Evolutionary conservation across 2,113 vertebrate genomes (phyloP).

Genomic region (human): GRCh38 chr18:56376501-56377000

Average conservation of each 20-base stretch:
- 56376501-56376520: background rate
- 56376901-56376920: background rate
- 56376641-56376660: background rate
- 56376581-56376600: background rate
- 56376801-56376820: too few species aligned
- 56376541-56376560: background rate
- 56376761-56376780: fast-evolving
- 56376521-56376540: background rate
- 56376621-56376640: background rate
- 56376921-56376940: background rate
- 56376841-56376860: background rate
- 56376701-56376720: background rate
- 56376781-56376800: too few species aligned
- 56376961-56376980: slow-evolving; percentile 28
- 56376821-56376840: background rate
- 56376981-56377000: slow-evolving; percentile 37
- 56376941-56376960: background rate
- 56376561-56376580: background rate
- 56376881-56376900: background rate
- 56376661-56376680: background rate
- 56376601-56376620: background rate
- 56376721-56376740: background rate
- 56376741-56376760: background rate
- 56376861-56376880: background rate
- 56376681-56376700: background rate